Conservation (phyloP, 2,888 invertebrate species). For the Noctua fimbriata region DNA sequence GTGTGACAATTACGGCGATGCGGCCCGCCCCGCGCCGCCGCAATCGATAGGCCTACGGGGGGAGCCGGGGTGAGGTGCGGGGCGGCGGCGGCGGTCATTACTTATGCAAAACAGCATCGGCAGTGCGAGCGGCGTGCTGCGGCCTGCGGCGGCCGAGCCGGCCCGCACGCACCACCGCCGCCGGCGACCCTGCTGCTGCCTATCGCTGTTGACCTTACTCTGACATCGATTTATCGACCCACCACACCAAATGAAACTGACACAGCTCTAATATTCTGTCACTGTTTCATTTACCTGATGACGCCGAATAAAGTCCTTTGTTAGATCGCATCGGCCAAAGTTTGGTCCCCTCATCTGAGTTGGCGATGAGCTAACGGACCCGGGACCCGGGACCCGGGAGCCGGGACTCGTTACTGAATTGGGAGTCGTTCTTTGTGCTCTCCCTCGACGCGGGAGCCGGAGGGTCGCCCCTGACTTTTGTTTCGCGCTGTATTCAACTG, state of each 20-base stretch:
- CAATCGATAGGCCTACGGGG: slow-evolving; percentile 93
- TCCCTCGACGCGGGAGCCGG: slow-evolving; percentile 79
- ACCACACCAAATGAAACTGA: slow-evolving; percentile 55
- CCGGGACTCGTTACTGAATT: slow-evolving; percentile 79
- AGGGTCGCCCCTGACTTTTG: slow-evolving; percentile 83
- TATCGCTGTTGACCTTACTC: slow-evolving; percentile 71
- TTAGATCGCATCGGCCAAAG: slow-evolving; percentile 68
- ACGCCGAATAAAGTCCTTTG: slow-evolving; percentile 71
- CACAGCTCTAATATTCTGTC: slow-evolving; percentile 49
- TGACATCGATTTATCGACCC: slow-evolving; percentile 74
- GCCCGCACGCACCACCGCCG: slow-evolving; percentile 66
- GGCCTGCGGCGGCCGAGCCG: slow-evolving; percentile 64
- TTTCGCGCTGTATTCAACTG: slow-evolving; percentile 76
- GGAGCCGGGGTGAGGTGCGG: slow-evolving; percentile 85
- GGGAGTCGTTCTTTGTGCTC: slow-evolving; percentile 83
- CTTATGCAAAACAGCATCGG: slow-evolving; percentile 89
- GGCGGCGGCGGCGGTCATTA: slow-evolving; percentile 81
- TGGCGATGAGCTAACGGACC: slow-evolving; percentile 79
- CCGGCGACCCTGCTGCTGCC: slow-evolving; percentile 60
- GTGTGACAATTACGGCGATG: slow-evolving; percentile 90
- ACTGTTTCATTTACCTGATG: slow-evolving; percentile 66
- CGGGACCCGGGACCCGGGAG: slow-evolving; percentile 73
- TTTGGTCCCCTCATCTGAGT: slow-evolving; percentile 81
- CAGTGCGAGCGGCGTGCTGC: slow-evolving; percentile 69
- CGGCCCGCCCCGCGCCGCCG: slow-evolving; percentile 91